Conservation (phyloP, 2,113 vertebrate species). For the Heliornis fulica region DNA sequence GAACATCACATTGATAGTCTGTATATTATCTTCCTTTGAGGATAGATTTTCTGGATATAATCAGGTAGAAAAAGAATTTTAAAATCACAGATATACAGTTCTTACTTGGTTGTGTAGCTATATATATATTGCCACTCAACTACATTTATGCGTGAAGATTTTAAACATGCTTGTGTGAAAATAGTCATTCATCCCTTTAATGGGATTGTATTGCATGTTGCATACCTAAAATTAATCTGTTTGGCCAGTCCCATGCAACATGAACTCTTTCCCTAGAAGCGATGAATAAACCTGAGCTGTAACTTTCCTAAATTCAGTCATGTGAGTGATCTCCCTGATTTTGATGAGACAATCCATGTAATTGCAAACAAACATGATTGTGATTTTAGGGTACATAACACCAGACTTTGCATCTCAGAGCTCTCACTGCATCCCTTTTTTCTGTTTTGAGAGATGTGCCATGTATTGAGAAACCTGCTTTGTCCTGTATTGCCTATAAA, state of each 20-base stretch:
- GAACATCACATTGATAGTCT: not conserved
- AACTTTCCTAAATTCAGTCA: not conserved
- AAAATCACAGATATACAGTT: not conserved
- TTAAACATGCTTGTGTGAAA: not conserved
- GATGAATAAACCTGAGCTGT: not conserved
- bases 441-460: not conserved
- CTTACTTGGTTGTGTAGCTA: not conserved
- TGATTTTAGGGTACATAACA: not conserved
- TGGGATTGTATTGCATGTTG: not conserved
- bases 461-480: not conserved
- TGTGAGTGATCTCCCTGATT: not conserved
- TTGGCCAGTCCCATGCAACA: rapidly evolving
- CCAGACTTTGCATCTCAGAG: not conserved
- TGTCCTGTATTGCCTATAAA: not conserved
- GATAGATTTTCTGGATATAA: not conserved
- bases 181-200: not conserved
- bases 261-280: not conserved
- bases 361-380: not conserved
- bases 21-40: not conserved
- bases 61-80: not conserved
- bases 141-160: not conserved
- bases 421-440: not conserved
- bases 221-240: not conserved
- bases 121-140: not conserved
- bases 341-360: not conserved